These are phyloP conservation scores for Ochotona curzoniae DNA, from an alignment of 2,113 vertebrate species.

Conservation along the genomic window DNA sequence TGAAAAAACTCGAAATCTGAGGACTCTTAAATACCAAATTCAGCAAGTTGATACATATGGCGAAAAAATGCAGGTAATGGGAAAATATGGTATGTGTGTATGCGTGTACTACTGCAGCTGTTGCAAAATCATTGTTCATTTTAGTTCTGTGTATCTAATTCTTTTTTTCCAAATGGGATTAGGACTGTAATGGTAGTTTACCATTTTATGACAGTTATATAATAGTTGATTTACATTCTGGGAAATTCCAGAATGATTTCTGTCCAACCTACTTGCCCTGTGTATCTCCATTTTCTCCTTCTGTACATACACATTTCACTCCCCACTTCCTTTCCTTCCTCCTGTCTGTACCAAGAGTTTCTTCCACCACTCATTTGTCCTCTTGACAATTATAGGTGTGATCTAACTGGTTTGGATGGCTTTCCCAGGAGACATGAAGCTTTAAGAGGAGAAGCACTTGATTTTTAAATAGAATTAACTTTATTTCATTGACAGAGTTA, in stretches of 20 bases:
- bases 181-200: neutral
- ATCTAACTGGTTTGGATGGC: neutral
- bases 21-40: conserved; percentile 90
- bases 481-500: too few species aligned
- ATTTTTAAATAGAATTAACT: too few species aligned
- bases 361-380: neutral
- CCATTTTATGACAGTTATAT: conserved; percentile 1
- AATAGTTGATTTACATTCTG: neutral
- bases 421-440: neutral
- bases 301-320: neutral
- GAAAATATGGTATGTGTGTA: neutral
- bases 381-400: neutral
- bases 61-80: conserved; percentile 90
- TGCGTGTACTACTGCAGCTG: neutral
- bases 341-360: neutral
- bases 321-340: neutral
- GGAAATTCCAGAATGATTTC: conserved; percentile 1
- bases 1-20: conserved; percentile 91
- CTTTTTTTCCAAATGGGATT: neutral
- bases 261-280: neutral
- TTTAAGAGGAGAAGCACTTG: neutral
- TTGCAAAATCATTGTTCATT: conserved; percentile 47
- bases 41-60: conserved; percentile 90
- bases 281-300: neutral
- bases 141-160: neutral